Conservation (phyloP, 2,888 invertebrate species). For the Phortica okadai region DNA sequence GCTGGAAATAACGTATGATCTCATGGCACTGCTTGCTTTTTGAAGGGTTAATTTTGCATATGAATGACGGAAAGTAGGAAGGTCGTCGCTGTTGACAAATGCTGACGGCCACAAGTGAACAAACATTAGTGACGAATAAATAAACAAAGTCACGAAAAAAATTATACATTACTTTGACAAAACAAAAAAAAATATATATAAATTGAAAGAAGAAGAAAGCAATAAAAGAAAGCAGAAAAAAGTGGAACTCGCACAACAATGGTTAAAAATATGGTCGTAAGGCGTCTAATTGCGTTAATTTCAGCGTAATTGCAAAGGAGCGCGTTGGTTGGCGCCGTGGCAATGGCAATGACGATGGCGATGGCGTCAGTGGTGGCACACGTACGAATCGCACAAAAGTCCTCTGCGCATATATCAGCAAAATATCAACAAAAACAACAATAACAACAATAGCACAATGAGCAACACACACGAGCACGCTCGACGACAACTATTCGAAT, state of each 20-base stretch:
- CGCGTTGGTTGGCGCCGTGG: neutral
- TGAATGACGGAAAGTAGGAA: conserved; percentile 8
- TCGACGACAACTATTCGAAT: neutral
- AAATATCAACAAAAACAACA: neutral
- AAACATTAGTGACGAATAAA: neutral
- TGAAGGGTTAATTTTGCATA: conserved; percentile 23
- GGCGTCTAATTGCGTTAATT: conserved; percentile 30
- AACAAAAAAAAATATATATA: conserved; percentile 18
- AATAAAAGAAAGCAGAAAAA: neutral
- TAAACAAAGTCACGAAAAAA: conserved; percentile 7
- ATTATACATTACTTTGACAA: neutral
- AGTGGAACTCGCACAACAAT: no score
- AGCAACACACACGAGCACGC: neutral
- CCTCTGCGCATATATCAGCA: conserved; percentile 15
- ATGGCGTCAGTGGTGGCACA: neutral
- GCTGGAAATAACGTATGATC: neutral
- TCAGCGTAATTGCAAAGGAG: conserved; percentile 21
- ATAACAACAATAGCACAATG: neutral
- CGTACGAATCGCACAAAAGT: neutral
- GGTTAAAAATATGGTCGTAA: neutral
- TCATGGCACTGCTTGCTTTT: neutral
- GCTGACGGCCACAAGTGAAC: neutral
- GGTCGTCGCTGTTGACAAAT: neutral
- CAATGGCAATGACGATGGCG: neutral
- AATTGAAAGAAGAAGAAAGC: neutral